Conservation (phyloP, 64 coral and sea anemone species). For the Anthopleura sola region DNA sequence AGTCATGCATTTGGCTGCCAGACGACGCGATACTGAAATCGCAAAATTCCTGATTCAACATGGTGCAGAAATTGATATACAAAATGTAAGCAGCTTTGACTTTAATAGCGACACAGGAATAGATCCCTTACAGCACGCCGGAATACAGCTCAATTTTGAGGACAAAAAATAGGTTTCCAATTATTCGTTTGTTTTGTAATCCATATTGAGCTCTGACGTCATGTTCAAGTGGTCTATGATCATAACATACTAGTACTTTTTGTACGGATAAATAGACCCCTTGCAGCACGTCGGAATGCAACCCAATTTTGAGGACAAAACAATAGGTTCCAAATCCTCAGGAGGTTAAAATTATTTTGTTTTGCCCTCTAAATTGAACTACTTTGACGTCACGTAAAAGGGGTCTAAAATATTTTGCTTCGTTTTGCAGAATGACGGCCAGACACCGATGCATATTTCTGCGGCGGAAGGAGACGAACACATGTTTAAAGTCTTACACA, state of each 20-base stretch:
- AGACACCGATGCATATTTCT: constrained; percentile 69
- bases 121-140: neutral
- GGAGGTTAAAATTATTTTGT: no score
- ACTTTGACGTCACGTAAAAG: no score
- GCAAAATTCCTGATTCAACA: constrained; percentile 55
- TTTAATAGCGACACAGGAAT: no score
- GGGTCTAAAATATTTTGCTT: neutral
- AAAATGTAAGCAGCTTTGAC: constrained; percentile 46
- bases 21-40: constrained; percentile 51
- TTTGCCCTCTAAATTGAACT: no score
- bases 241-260: neutral
- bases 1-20: constrained; percentile 41
- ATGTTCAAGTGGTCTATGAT: no score
- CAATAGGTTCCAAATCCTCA: no score
- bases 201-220: no score
- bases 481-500: constrained; percentile 78
- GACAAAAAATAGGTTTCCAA: no score
- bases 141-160: no score
- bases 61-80: constrained; percentile 52
- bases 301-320: no score
- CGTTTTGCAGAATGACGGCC: constrained; percentile 58
- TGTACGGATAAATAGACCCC: neutral
- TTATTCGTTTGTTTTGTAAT: no score
- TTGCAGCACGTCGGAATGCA: no score
- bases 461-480: constrained; percentile 88